Conservation (phyloP, 2,113 vertebrate species). For the Clarias macrocephalus region DNA sequence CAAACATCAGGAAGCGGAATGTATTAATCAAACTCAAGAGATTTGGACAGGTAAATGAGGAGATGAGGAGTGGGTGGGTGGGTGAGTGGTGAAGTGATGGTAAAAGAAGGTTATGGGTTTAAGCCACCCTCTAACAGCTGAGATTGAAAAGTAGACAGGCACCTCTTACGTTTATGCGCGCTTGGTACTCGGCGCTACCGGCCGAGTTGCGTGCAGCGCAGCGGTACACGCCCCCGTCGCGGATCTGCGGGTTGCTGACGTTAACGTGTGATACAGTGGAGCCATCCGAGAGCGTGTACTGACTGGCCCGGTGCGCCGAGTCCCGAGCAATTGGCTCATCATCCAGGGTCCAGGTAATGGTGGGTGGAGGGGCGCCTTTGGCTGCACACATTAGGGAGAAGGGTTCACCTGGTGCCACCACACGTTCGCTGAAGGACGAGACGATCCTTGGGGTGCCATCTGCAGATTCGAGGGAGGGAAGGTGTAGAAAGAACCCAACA, state of each 20-base stretch:
- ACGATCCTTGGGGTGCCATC: slow-evolving; percentile 95
- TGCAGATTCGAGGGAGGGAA: slow-evolving; percentile 56
- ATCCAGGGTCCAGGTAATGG: slow-evolving; percentile 95
- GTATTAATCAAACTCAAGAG: slow-evolving; percentile 38
- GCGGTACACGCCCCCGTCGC: slow-evolving; percentile 97
- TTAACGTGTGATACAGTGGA: slow-evolving; percentile 96
- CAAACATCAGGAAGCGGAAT: slow-evolving; percentile 31
- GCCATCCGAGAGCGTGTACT: slow-evolving; percentile 94
- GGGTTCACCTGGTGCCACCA: slow-evolving; percentile 93
- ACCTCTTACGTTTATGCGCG: slow-evolving; percentile 99
- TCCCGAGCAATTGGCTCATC: slow-evolving; percentile 91
- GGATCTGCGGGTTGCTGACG: slow-evolving; percentile 91
- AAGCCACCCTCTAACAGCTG: slow-evolving; percentile 84
- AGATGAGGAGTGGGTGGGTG: slow-evolving; percentile 8
- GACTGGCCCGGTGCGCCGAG: slow-evolving; percentile 85
- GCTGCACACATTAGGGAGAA: slow-evolving; percentile 96
- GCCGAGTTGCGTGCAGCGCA: slow-evolving; percentile 98
- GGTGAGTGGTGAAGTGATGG: slow-evolving; percentile 46
- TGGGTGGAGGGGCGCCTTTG: slow-evolving; percentile 93
- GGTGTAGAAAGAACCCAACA: slow-evolving; percentile 25
- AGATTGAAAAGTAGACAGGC: slow-evolving; percentile 99
- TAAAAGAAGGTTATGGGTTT: slow-evolving; percentile 62
- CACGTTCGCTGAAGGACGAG: slow-evolving; percentile 96
- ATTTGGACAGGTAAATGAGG: slow-evolving; percentile 31
- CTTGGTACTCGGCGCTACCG: slow-evolving; percentile 99